phyloP scores from a whole-genome alignment of 2,797 vertebrate species.

The Pipistrellus nathusii region DNA sequence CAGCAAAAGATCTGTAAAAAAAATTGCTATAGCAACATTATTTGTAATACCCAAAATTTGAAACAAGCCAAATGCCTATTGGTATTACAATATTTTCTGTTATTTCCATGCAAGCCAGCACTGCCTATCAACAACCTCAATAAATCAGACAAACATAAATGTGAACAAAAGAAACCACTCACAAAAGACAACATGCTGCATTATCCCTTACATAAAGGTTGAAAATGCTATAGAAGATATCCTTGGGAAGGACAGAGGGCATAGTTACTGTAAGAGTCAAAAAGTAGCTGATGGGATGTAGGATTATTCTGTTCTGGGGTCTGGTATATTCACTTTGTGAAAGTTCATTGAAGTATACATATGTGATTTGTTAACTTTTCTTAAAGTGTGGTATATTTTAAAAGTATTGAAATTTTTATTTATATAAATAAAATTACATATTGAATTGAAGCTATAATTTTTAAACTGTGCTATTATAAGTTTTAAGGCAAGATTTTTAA shows the following conservation, averaged over 20 bases:
- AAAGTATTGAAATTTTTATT: neutral
- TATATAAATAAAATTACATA: conserved; percentile 2
- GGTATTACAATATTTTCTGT: conserved; percentile 15
- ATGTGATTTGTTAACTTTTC: neutral
- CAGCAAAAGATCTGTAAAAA: neutral
- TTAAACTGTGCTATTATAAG: neutral
- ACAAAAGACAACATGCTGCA: neutral
- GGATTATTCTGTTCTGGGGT: neutral
- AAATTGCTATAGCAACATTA: neutral
- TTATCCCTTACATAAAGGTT: neutral
- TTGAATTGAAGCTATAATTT: neutral
- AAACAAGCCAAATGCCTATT: neutral
- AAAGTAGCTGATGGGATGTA: neutral
- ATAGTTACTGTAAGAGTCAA: neutral
- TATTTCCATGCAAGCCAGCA: neutral
- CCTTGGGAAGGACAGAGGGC: neutral
- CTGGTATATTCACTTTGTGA: neutral
- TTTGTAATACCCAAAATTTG: neutral
- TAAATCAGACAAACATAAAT: neutral
- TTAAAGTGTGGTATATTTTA: neutral
- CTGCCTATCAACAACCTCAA: neutral
- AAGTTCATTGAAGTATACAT: neutral
- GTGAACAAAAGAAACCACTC: neutral
- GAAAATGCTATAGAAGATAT: neutral
- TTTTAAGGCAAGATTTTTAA: neutral